Evolutionary conservation across 2,888 invertebrate genomes (phyloP).

Genomic region (Phasia obesa): DNA sequence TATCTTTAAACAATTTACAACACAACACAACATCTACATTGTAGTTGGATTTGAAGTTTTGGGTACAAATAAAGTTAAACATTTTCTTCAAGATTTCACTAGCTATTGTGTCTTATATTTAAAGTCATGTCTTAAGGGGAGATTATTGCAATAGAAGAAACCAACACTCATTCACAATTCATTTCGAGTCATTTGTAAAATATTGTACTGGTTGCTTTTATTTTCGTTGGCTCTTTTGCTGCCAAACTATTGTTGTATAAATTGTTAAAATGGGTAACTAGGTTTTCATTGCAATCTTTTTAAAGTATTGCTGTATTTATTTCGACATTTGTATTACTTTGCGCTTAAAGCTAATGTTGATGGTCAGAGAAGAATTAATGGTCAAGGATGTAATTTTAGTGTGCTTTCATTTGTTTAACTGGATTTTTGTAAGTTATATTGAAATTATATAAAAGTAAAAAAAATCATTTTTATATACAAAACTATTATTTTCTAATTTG

Average conservation of each 20-base stretch:
- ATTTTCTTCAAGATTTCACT: constrained; percentile 14
- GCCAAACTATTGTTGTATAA: neutral
- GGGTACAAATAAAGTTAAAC: neutral
- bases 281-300: constrained; percentile 55
- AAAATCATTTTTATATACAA: neutral
- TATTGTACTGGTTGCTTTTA: constrained; percentile 27
- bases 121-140: constrained; percentile 53
- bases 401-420: constrained; percentile 55
- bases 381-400: constrained; percentile 62
- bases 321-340: neutral
- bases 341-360: constrained; percentile 36
- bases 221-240: constrained; percentile 43
- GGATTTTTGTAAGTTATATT: constrained; percentile 9
- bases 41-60: constrained; percentile 4
- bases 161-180: constrained; percentile 3
- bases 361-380: constrained; percentile 52
- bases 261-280: constrained; percentile 62
- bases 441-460: constrained; percentile 20
- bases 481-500: constrained; percentile 1
- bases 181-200: constrained; percentile 49
- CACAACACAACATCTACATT: constrained; percentile 28
- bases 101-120: constrained; percentile 14
- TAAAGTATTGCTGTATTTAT: neutral
- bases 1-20: constrained; percentile 53
- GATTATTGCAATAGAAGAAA: constrained; percentile 60